Base-by-base conservation (phyloP, 2,113 vertebrate species). In the Rhineura floridana region DNA sequence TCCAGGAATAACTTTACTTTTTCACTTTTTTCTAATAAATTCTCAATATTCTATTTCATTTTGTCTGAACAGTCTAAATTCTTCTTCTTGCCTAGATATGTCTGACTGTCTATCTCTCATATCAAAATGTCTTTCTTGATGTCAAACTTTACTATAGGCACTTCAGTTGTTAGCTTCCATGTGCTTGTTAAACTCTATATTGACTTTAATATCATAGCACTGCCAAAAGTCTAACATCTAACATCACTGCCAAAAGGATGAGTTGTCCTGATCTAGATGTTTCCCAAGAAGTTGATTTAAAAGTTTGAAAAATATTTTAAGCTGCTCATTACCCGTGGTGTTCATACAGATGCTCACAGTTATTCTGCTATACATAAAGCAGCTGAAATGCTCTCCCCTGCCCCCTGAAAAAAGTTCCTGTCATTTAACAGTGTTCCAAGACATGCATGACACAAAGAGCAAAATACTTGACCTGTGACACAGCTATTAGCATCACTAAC, bases 401-500 rank as follows among this genome's bases (percentile, higher is more conserved):
- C 21, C 19, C 55, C 19, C 11, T 17, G 11, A 44, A 70, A 85
- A 83, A 79, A 48, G 62, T 80, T 3, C 52, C 72, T 86, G 88
- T 88, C 76, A 78, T 91, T 85, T 44, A 42, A 42, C 70, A 85
- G 6, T 73, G 39, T 42, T 73, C 23, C 9, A 75, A 84, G 42
- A 73, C 42, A 72, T 72, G 5, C 55, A 63, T 87, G 79, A 62
- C 86, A 75, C 84, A 85, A 75, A 62, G 52, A 81, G 52, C 86
- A 81, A 73, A 81, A 50, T 75, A 28, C 36, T 82, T 82, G 81
- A 89, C 42, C 76, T 91, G 36, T 80, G 77, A 87, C 87, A 44
- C 76, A 63, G 59, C 12, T n/a, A 36, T 48, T 90, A 4, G 1
- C 86, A 80, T 78, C 65, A 23, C 3, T 75, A 67, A 33, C n/a